Base-by-base conservation (phyloP, 2,888 invertebrate genomes). In the Holacanthella duospinosa region DNA sequence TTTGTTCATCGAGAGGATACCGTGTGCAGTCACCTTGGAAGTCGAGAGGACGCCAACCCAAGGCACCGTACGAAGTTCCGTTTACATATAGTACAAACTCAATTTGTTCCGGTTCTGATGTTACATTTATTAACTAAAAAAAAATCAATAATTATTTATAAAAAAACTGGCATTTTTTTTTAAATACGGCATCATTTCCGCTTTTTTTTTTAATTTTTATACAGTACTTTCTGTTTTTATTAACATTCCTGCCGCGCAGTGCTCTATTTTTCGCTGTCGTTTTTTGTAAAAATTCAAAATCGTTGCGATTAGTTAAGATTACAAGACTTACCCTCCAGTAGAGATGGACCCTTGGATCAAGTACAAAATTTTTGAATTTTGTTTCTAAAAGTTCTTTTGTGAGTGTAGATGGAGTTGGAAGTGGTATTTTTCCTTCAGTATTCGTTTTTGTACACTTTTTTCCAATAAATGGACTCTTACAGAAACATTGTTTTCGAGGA, bases 1-100 rank as follows among this genome's bases (percentile, higher is more conserved):
- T 3, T 28, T 36, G 29, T 16, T 48, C 48, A 21, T 9, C 19
- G 21, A 4, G 9, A 6, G 58, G 58, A 29, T 29, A 58, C 3
- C 58, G 58, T 6, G 58, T 58, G 58, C 58, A 58, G 36, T 58
- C 58, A n/a, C 58, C 58, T 26, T 29, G 6, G 24, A 68, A 27
- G 21, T 58, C 59, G 12, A 61, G 55, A 0, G 95, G 93, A 60
- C 94, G 82, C 94, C 94, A 96, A n/a, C 96, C 96, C 3, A 96
- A 72, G 3, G 86, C 92, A 2, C 86, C 86, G 80, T 90, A 96
- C 16, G 91, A 88, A 0, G 88, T 87, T 1, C 91, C 86, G 73
- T 93, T 92, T 19, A 88, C 91, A 59, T 87, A 84, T 78, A 94
- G 83, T 0, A 93, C 84, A 29, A 93, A 82, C 53, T 71, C 71